Percentiles rank a stretch among this genome's conserved stretches.
These are phyloP conservation scores for Halocynthia roretzi DNA, from an alignment of 23 tunicate genomes.

Conservation along the genomic window DNA sequence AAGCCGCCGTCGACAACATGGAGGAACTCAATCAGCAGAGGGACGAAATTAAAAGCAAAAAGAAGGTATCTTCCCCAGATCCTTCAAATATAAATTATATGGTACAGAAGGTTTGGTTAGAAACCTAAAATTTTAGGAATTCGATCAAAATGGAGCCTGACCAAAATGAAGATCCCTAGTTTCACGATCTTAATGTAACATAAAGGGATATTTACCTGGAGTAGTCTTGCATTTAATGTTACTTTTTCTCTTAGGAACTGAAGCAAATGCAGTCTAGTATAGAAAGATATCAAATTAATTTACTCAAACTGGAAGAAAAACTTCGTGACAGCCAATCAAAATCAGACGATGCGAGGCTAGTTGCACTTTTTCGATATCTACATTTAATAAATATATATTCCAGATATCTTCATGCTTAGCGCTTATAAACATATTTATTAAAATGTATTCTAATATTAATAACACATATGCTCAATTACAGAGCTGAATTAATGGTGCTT, in stretches of 20 bases:
- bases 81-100: no score
- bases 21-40: conserved; percentile 16
- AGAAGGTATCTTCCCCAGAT: conserved; percentile 5
- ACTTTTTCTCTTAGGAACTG: not conserved
- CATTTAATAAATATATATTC: no score
- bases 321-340: conserved; percentile 22
- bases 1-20: conserved; percentile 4
- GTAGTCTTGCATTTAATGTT: no score
- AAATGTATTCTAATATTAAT: no score
- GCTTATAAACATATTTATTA: no score
- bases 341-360: conserved; percentile 18
- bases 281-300: conserved; percentile 16
- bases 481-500: conserved; percentile 25
- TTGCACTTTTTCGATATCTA: not conserved
- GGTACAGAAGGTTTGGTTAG: no score
- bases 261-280: conserved; percentile 12
- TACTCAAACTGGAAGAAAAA: conserved; percentile 24
- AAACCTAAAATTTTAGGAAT: no score
- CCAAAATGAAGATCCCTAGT: no score
- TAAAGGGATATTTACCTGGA: no score
- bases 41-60: conserved; percentile 14
- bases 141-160: no score
- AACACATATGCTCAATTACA: not conserved
- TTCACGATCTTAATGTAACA: no score
- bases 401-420: no score